A percentile compares a stretch with the other conserved stretches of the same genome.
Conservation (phyloP, 2,888 invertebrate species). For the Junonia oenone region DNA sequence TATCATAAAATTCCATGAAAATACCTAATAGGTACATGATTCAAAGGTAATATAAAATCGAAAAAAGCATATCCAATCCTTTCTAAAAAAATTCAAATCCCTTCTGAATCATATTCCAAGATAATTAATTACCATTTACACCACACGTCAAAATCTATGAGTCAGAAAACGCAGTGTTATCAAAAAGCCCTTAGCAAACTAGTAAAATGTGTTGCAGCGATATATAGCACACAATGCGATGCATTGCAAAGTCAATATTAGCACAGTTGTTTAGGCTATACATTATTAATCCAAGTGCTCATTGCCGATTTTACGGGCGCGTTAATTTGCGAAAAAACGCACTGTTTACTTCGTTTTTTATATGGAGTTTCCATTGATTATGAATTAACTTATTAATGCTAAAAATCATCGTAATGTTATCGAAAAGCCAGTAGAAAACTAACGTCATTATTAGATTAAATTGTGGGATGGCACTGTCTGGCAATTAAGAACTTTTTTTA, state of each 20-base stretch:
- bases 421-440: no score
- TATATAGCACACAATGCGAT: constrained; percentile 25
- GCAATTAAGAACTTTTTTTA: no score
- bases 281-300: constrained; percentile 21
- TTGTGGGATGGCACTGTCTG: no score
- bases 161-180: constrained; percentile 53
- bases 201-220: constrained; percentile 39
- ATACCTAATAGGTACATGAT: no score
- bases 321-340: neutral
- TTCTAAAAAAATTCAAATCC: no score
- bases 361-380: neutral
- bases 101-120: neutral
- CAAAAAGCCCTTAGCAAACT: constrained; percentile 53
- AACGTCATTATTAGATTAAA: no score
- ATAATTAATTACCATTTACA: no score
- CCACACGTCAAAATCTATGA: constrained; percentile 36
- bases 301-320: neutral
- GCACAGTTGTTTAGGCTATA: constrained; percentile 47
- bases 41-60: no score
- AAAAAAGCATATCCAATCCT: no score
- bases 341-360: neutral
- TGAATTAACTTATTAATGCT: neutral
- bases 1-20: no score
- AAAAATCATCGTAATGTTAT: no score
- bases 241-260: constrained; percentile 45